phyloP scores from a whole-genome alignment of 2,888 invertebrate genomes.

The Napeogenes inachia region DNA sequence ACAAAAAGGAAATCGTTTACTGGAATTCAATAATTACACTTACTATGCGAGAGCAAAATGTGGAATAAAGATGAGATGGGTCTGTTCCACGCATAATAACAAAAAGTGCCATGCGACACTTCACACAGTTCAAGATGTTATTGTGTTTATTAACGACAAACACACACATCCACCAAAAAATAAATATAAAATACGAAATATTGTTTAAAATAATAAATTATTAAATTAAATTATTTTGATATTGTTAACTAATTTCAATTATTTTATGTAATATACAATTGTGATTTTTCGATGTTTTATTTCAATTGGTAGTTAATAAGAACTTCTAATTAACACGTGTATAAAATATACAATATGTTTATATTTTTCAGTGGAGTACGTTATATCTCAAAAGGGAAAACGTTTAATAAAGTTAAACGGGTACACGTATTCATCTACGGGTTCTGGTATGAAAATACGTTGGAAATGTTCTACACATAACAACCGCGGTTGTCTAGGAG shows the following conservation, averaged over 20 bases:
- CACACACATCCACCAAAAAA: conserved; percentile 25
- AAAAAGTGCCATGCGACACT: conserved; percentile 29
- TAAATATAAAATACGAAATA: background rate
- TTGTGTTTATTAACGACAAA: conserved; percentile 15
- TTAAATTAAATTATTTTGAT: too few relatives aligned
- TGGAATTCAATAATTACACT: conserved; percentile 39
- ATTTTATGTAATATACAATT: too few relatives aligned
- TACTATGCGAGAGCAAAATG: conserved; percentile 33
- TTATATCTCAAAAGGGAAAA: conserved; percentile 34
- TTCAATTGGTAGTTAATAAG: too few relatives aligned
- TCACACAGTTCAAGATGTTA: conserved; percentile 22
- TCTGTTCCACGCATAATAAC: conserved; percentile 46
- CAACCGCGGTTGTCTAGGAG: conserved; percentile 27
- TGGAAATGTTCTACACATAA: conserved; percentile 55
- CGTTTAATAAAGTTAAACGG: conserved; percentile 37
- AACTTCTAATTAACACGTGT: background rate
- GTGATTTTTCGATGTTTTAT: too few relatives aligned
- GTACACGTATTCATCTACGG: conserved; percentile 39
- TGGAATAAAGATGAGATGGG: conserved; percentile 39
- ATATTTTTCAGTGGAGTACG: conserved; percentile 30
- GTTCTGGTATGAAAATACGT: conserved; percentile 32
- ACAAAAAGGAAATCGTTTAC: conserved; percentile 32
- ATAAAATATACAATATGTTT: conserved; percentile 1
- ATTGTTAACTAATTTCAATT: too few relatives aligned
- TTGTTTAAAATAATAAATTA: background rate